Evolutionary conservation across 2,888 invertebrate species (phyloP).

Genomic region (Oeneis ivallda): DNA sequence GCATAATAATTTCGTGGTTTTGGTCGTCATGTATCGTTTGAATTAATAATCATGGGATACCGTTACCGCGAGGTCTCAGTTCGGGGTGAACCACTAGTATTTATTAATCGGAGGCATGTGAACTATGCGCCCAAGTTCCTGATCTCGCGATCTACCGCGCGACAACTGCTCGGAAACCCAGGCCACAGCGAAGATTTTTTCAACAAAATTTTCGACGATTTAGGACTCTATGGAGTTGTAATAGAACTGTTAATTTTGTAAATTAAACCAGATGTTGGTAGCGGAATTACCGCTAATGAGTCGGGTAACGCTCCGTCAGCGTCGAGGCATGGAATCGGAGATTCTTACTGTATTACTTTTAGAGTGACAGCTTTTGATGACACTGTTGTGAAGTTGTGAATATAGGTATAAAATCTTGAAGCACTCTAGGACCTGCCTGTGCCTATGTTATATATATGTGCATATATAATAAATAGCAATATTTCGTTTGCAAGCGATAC

Average conservation of each 20-base stretch:
- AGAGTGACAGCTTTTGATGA: background rate
- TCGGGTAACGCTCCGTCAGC: conserved; percentile 42
- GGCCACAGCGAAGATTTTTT: background rate
- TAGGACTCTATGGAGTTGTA: background rate
- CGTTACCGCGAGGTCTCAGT: too few relatives aligned
- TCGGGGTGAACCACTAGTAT: too few relatives aligned
- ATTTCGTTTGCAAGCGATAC: too few relatives aligned
- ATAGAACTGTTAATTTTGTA: background rate
- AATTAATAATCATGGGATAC: too few relatives aligned
- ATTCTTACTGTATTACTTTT: conserved; percentile 29
- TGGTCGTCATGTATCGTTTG: too few relatives aligned
- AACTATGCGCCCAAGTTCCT: conserved; percentile 35
- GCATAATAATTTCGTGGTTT: too few relatives aligned
- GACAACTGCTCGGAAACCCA: background rate
- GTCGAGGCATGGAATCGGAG: conserved; percentile 40
- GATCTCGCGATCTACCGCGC: conserved; percentile 21
- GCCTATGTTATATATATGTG: too few relatives aligned
- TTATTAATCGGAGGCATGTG: conserved; percentile 42
- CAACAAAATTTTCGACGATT: background rate
- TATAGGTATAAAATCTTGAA: too few relatives aligned
- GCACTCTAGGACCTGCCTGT: too few relatives aligned
- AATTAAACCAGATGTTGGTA: conserved; percentile 4
- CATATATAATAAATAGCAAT: too few relatives aligned
- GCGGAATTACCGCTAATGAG: conserved; percentile 43
- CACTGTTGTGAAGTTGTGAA: background rate